Conservation (phyloP, 2,888 invertebrate genomes). For the Phyllotreta striolata region DNA sequence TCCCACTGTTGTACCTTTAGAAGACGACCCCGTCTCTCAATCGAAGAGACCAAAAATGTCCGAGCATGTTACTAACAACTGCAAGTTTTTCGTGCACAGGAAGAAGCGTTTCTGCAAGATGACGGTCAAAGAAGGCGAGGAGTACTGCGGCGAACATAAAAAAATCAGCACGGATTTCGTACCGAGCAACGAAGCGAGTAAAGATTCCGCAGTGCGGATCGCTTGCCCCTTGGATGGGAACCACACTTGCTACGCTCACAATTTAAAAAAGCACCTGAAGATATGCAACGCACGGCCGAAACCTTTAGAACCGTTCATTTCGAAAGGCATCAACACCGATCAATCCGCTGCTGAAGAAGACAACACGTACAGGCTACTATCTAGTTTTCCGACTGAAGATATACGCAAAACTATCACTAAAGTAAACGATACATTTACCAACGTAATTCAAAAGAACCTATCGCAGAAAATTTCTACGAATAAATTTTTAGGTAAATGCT, state of each 20-base stretch:
- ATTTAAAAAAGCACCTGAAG: slow-evolving; percentile 73
- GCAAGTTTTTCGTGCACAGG: slow-evolving; percentile 71
- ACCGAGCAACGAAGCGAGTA: slow-evolving; percentile 47
- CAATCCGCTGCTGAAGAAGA: slow-evolving; percentile 42
- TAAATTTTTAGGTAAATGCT: slow-evolving; percentile 8
- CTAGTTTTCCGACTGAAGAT: slow-evolving; percentile 56
- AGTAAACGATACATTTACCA: slow-evolving; percentile 60
- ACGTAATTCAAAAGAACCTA: slow-evolving; percentile 31
- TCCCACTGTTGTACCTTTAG: too few relatives aligned
- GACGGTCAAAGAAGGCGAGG: slow-evolving; percentile 72
- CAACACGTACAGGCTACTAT: slow-evolving; percentile 54
- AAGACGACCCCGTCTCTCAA: not conserved
- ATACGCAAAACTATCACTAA: slow-evolving; percentile 60
- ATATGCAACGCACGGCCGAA: slow-evolving; percentile 75
- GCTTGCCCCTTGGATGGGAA: slow-evolving; percentile 77
- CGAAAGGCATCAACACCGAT: slow-evolving; percentile 63
- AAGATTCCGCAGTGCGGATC: slow-evolving; percentile 63
- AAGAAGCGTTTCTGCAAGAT: slow-evolving; percentile 81
- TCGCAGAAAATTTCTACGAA: slow-evolving; percentile 6
- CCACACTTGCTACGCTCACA: slow-evolving; percentile 75
- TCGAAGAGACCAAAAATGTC: slow-evolving; percentile 9
- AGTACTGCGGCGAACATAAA: slow-evolving; percentile 77
- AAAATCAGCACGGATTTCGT: slow-evolving; percentile 48
- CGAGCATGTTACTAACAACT: slow-evolving; percentile 48
- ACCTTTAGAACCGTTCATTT: slow-evolving; percentile 65